Conservation (phyloP, 2,797 vertebrate species). For the Apogon hyalosoma region DNA sequence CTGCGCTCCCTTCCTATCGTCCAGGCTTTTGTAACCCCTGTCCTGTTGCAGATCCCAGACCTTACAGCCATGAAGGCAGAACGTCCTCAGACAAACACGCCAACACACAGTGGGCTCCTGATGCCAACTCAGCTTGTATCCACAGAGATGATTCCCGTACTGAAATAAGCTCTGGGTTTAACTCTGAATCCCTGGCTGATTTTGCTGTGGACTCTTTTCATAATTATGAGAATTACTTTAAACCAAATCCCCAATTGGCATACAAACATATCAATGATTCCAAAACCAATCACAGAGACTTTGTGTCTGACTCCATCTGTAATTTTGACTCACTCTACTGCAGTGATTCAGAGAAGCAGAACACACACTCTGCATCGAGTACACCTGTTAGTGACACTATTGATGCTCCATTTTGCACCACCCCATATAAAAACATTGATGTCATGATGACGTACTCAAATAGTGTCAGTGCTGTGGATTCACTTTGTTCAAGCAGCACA, state of each 20-base stretch:
- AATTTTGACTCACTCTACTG: constrained; percentile 77
- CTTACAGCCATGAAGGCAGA: constrained; percentile 56
- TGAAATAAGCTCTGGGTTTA: constrained; percentile 33
- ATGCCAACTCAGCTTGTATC: constrained; percentile 34
- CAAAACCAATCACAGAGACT: constrained; percentile 29
- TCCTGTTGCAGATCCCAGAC: constrained; percentile 57
- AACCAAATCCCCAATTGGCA: constrained; percentile 37
- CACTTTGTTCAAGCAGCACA: constrained; percentile 30
- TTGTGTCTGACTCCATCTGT: constrained; percentile 56
- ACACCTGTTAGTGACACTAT: constrained; percentile 22
- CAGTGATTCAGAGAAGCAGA: constrained; percentile 40
- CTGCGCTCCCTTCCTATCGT: constrained; percentile 64
- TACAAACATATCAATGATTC: constrained; percentile 18
- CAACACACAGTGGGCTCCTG: constrained; percentile 25
- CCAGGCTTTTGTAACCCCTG: constrained; percentile 70
- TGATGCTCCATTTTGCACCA: constrained; percentile 68
- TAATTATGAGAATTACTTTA: constrained; percentile 43
- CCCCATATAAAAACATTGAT: constrained; percentile 86
- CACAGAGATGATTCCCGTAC: constrained; percentile 45
- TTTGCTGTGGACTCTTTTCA: constrained; percentile 36
- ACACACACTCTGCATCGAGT: constrained; percentile 27
- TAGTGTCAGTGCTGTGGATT: constrained; percentile 38
- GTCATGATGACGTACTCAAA: constrained; percentile 71
- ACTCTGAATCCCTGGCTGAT: constrained; percentile 46
- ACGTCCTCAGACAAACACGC: constrained; percentile 40